Conservation (phyloP, 1,140 invertebrate genomes). For the Caenorhabditis elegans region DNA sequence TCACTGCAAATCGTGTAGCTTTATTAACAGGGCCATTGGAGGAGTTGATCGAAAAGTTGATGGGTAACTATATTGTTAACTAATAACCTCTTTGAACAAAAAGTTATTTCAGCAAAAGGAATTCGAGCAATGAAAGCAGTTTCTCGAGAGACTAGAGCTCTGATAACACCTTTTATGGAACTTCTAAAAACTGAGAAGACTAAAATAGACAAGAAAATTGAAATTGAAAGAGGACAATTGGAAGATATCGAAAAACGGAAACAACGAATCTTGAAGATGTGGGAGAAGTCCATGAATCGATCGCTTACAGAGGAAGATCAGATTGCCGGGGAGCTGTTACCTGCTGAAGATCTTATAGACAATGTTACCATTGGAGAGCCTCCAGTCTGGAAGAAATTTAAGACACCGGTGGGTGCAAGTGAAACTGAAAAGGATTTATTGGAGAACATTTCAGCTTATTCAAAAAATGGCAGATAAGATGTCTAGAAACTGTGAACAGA, state of each 20-base stretch:
- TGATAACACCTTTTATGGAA: slow-evolving; percentile 32
- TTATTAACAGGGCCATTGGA: slow-evolving; percentile 35
- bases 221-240: neutral
- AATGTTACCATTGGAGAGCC: neutral
- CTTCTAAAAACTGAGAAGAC: slow-evolving; percentile 12
- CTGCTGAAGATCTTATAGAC: neutral
- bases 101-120: slow-evolving; percentile 34
- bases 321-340: neutral
- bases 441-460: neutral
- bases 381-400: slow-evolving; percentile 32
- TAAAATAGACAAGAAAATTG: neutral
- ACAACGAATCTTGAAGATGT: neutral
- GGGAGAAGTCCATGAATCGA: slow-evolving; percentile 21
- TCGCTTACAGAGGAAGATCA: neutral
- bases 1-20: slow-evolving; percentile 25
- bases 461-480: slow-evolving; percentile 22
- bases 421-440: too few relatives aligned
- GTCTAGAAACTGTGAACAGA: slow-evolving; percentile 14
- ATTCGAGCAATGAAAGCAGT: slow-evolving; percentile 1
- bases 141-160: neutral
- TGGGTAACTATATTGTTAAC: neutral
- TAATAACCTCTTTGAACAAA: too few relatives aligned
- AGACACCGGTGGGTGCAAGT: neutral
- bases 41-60: slow-evolving; percentile 16
- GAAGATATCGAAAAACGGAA: neutral